These are phyloP conservation scores for Onthophagus sagittarius DNA, from an alignment of 2,888 invertebrate species.

Conservation along the genomic window DNA sequence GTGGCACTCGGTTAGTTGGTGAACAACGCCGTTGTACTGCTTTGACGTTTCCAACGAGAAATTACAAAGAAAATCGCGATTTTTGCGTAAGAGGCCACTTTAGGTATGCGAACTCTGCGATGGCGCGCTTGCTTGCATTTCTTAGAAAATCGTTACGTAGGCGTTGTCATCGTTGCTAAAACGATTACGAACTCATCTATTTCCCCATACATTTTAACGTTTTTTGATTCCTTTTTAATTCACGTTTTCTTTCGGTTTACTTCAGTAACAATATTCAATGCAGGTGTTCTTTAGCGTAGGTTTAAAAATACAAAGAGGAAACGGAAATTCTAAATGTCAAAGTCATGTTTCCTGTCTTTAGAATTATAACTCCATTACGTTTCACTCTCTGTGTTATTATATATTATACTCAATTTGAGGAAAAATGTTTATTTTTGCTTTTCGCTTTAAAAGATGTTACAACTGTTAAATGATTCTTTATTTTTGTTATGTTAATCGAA, in stretches of 20 bases:
- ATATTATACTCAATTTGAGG: background rate
- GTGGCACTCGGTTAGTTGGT: background rate
- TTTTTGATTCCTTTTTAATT: too few species aligned
- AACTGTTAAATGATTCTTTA: too few species aligned
- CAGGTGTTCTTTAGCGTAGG: background rate
- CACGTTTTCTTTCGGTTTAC: background rate
- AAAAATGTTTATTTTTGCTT: too few species aligned
- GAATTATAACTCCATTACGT: background rate
- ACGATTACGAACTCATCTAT: too few species aligned
- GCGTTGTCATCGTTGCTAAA: background rate
- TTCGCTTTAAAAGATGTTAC: too few species aligned
- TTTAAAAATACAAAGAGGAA: background rate
- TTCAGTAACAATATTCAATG: background rate
- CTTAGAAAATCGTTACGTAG: background rate
- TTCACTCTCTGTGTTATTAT: background rate
- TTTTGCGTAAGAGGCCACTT: background rate
- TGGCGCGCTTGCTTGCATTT: background rate
- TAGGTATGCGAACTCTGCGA: background rate
- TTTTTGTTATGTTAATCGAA: too few species aligned
- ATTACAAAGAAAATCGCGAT: background rate
- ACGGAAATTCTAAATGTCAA: background rate
- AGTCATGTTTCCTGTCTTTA: background rate
- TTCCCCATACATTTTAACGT: too few species aligned
- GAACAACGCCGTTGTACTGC: background rate
- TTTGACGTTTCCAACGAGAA: background rate